A percentile compares a stretch with the other conserved stretches of the same genome.
These are phyloP conservation scores for Helostoma temminkii DNA, from an alignment of 2,797 vertebrate genomes.

Conservation along the genomic window DNA sequence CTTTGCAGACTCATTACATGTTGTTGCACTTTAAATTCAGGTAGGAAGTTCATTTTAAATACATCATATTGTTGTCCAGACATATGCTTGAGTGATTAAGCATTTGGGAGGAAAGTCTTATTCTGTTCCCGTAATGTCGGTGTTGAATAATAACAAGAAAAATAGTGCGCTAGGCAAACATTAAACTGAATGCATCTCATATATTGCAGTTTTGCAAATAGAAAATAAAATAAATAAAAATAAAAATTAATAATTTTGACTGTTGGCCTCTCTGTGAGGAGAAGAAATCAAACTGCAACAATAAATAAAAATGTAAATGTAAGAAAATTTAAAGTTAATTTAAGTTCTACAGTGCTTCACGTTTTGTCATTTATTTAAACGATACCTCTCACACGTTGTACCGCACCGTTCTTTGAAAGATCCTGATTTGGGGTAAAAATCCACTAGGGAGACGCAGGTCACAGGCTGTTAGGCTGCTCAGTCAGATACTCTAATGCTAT, in stretches of 20 bases:
- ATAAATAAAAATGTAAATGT: constrained; percentile 3
- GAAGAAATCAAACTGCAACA: background rate
- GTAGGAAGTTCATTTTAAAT: constrained; percentile 28
- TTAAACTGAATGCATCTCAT: constrained; percentile 17
- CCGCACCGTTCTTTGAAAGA: constrained; percentile 31
- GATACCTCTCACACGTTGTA: too few species aligned
- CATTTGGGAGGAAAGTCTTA: constrained; percentile 6
- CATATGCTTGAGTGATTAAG: constrained; percentile 12
- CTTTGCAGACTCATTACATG: background rate
- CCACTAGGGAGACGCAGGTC: too few species aligned
- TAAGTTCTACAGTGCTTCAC: constrained; percentile 4
- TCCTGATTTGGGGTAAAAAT: constrained; percentile 41
- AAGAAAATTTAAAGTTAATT: constrained; percentile 29
- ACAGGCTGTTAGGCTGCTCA: constrained; percentile 38
- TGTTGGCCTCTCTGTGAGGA: background rate
- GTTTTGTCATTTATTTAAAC: too few species aligned
- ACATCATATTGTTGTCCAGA: constrained; percentile 39
- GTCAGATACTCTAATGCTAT: constrained; percentile 28
- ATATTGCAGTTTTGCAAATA: too few species aligned
- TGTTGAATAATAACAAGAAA: too few species aligned
- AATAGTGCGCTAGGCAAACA: constrained; percentile 10
- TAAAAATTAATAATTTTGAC: too few species aligned
- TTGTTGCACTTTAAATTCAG: constrained; percentile 27
- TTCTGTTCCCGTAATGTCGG: constrained; percentile 14
- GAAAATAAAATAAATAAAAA: too few species aligned